A percentile compares a stretch with the other conserved stretches of the same genome.
These are phyloP conservation scores for Clunio marinus DNA, from an alignment of 2,888 invertebrate genomes.

Conservation along the genomic window DNA sequence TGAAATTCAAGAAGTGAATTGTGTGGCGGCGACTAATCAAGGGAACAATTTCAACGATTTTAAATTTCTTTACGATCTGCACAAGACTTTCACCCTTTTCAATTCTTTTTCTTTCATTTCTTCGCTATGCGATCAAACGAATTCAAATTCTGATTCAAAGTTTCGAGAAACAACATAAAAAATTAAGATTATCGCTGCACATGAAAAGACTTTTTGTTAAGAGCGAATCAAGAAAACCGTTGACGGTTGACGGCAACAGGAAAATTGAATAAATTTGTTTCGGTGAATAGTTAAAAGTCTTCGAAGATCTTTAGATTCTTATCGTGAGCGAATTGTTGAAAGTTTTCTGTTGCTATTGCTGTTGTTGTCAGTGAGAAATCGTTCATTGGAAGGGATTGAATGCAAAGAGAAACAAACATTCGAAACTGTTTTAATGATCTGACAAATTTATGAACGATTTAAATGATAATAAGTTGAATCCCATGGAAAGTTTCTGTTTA, in stretches of 20 bases:
- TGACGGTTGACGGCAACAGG: not conserved
- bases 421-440: not conserved
- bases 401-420: not conserved
- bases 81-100: not conserved
- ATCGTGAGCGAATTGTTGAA: not conserved
- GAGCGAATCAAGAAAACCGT: not conserved
- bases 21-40: no score
- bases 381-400: not conserved
- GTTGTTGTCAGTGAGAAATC: not conserved
- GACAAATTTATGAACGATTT: not conserved
- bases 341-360: not conserved
- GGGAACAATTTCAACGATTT: not conserved
- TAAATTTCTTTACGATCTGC: not conserved
- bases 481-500: no score
- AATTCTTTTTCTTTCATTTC: not conserved
- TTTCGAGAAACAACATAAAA: not conserved
- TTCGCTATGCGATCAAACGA: no score
- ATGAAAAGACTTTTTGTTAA: not conserved
- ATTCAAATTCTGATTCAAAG: not conserved
- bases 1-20: no score
- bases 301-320: not conserved
- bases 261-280: slow-evolving; percentile 7
- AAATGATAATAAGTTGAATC: no score
- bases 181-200: not conserved
- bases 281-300: not conserved